Evolutionary conservation across 2,113 vertebrate species (phyloP).

Genomic region (Halichoeres trimaculatus): DNA sequence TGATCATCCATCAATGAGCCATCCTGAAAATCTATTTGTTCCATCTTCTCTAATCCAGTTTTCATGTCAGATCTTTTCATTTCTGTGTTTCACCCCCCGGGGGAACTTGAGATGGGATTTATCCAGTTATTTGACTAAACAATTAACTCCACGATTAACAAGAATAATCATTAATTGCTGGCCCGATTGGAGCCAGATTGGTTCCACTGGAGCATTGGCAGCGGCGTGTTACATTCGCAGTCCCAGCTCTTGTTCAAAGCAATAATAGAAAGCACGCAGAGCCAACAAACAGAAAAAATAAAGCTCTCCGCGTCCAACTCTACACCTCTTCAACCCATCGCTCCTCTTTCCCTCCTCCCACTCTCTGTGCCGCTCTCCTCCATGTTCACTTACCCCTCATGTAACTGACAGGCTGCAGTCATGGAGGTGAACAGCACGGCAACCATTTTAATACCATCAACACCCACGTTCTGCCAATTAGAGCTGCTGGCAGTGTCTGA

Average conservation of each 20-base stretch:
- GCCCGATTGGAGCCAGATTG: slow-evolving; percentile 32
- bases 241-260: slow-evolving; percentile 37
- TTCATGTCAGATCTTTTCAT: neutral
- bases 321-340: slow-evolving; percentile 47
- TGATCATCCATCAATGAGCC: neutral
- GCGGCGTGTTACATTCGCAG: slow-evolving; percentile 2
- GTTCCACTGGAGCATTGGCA: slow-evolving; percentile 41
- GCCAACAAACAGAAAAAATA: slow-evolving; percentile 42
- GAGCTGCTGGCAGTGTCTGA: slow-evolving; percentile 72
- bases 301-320: slow-evolving; percentile 42
- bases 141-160: slow-evolving; percentile 35
- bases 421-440: slow-evolving; percentile 70
- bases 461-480: slow-evolving; percentile 77
- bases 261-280: slow-evolving; percentile 20
- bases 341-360: slow-evolving; percentile 48
- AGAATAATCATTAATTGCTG: slow-evolving; percentile 19
- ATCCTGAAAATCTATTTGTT: neutral
- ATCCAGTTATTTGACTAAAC: slow-evolving; percentile 18
- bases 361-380: slow-evolving; percentile 39
- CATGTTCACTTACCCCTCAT: slow-evolving; percentile 54
- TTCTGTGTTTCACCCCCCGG: neutral
- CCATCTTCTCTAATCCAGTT: neutral
- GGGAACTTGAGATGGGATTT: slow-evolving; percentile 8
- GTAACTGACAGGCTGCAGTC: slow-evolving; percentile 77
- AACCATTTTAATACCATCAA: slow-evolving; percentile 75